Base-by-base conservation (phyloP, 2,888 invertebrate species). In the Scelioninae gen. 1 region DNA sequence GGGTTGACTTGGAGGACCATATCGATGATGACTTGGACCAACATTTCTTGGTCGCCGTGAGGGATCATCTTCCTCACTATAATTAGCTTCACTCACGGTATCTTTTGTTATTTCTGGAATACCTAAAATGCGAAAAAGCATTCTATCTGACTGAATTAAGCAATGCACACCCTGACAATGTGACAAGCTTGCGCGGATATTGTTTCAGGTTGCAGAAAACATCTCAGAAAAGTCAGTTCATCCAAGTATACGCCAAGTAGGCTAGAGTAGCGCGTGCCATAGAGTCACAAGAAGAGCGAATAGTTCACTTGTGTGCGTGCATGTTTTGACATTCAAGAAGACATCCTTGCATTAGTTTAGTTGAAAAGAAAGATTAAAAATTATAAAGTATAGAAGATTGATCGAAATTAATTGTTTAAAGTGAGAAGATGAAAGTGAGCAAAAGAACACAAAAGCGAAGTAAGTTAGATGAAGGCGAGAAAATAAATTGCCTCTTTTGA, bases 61-160 rank as follows among this genome's bases (percentile, higher is more conserved):
- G 76, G 93, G 89, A 89, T 94, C 93, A 86, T 94, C 94, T 88
- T 96, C 96, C 92, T 96, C 95, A 92, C 95, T 95, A 93, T 95
- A 94, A 93, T 95, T 94, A 62, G 93, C 94, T 92, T 94, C 94
- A 87, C 94, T 94, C 78, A 95, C 95, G 92, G 95, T 94, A 90
- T 97, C 96, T 94, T 96, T 96, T 92, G 96, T 96, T 93, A 97
- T 96, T 94, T 96, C 96, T 93, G 94, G 92, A 91, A 93, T 89
- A 86, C 91, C 92, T 92, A 84, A 69, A 82, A 71, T 69, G 63
- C 74, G 69, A 68, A 77, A 81, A 71, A 76, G 71, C 78, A 72
- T 4, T 74, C 82, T 72, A 78, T 82, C 77, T 74, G 68, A 78
- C 63, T 78, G 58, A 56, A 74, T 62, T 53, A 82, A 76, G 66